Conservation (phyloP, 2,888 invertebrate genomes). For the Habroteleia sp. region DNA sequence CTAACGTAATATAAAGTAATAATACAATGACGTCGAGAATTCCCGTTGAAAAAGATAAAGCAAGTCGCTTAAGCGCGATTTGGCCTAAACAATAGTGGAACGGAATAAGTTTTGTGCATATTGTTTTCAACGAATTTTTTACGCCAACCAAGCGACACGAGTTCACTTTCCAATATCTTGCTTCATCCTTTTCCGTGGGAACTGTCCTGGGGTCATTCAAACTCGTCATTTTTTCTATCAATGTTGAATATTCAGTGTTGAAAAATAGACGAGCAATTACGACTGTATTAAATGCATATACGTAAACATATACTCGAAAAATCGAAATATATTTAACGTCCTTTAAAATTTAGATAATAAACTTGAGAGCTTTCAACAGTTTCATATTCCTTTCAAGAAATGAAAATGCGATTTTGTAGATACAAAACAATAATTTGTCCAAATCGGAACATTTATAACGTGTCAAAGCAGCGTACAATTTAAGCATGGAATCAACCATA, state of each 20-base stretch:
- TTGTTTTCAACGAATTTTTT: slow-evolving; percentile 4
- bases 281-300: slow-evolving; percentile 55
- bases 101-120: slow-evolving; percentile 9
- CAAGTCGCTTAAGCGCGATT: slow-evolving; percentile 2
- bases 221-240: slow-evolving; percentile 40
- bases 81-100: slow-evolving; percentile 35
- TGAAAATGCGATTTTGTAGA: slow-evolving; percentile 30
- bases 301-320: slow-evolving; percentile 52
- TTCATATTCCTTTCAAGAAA: slow-evolving; percentile 41
- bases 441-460: slow-evolving; percentile 42
- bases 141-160: not conserved
- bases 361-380: slow-evolving; percentile 49
- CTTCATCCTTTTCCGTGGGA: slow-evolving; percentile 27
- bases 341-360: slow-evolving; percentile 50
- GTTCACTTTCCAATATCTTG: slow-evolving; percentile 2
- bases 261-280: slow-evolving; percentile 33
- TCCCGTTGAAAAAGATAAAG: slow-evolving; percentile 34
- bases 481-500: slow-evolving; percentile 48
- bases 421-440: slow-evolving; percentile 48
- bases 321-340: slow-evolving; percentile 51
- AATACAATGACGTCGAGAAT: slow-evolving; percentile 16
- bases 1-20: slow-evolving; percentile 33
- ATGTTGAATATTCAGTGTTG: slow-evolving; percentile 19
- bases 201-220: slow-evolving; percentile 4
- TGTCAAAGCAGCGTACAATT: slow-evolving; percentile 49